phyloP scores from a whole-genome alignment of 2,888 invertebrate genomes.

The Archips crataeganus region DNA sequence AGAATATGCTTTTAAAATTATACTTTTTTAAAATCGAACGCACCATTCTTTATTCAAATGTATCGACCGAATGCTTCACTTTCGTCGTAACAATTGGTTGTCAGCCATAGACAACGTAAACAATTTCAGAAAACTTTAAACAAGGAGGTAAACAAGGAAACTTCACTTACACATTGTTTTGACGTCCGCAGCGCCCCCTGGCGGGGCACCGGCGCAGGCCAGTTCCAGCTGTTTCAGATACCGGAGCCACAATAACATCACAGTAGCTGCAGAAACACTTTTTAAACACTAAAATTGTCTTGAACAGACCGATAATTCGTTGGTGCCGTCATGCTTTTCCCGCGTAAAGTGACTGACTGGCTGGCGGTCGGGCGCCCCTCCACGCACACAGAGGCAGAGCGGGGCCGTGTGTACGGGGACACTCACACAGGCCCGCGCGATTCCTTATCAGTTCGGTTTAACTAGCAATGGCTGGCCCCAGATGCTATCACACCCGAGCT shows the following conservation, averaged over 20 bases:
- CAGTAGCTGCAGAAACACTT: slow-evolving; percentile 51
- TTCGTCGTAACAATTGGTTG: background rate
- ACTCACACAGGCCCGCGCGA: slow-evolving; percentile 70
- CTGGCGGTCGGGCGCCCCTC: slow-evolving; percentile 70
- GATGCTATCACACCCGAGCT: slow-evolving; percentile 79
- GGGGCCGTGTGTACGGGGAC: slow-evolving; percentile 49
- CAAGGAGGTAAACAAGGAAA: slow-evolving; percentile 52
- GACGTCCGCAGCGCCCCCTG: slow-evolving; percentile 75
- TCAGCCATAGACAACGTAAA: slow-evolving; percentile 31
- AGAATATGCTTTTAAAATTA: background rate
- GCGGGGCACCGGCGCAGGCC: slow-evolving; percentile 70
- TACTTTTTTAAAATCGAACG: background rate
- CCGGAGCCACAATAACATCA: slow-evolving; percentile 83
- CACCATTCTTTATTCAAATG: slow-evolving; percentile 7
- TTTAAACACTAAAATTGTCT: slow-evolving; percentile 52
- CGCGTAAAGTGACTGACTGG: slow-evolving; percentile 84
- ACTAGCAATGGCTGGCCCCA: slow-evolving; percentile 84
- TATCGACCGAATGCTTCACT: background rate
- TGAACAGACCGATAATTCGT: slow-evolving; percentile 52
- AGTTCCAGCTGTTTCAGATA: slow-evolving; percentile 81
- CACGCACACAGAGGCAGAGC: slow-evolving; percentile 62
- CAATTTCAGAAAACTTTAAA: slow-evolving; percentile 39
- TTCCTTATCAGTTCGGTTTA: slow-evolving; percentile 83
- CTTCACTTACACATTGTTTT: slow-evolving; percentile 80
- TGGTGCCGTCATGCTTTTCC: slow-evolving; percentile 81